Evolutionary conservation across 1,140 invertebrate genomes (phyloP).

Genomic region (Stratiolaelaps scimitus): DNA sequence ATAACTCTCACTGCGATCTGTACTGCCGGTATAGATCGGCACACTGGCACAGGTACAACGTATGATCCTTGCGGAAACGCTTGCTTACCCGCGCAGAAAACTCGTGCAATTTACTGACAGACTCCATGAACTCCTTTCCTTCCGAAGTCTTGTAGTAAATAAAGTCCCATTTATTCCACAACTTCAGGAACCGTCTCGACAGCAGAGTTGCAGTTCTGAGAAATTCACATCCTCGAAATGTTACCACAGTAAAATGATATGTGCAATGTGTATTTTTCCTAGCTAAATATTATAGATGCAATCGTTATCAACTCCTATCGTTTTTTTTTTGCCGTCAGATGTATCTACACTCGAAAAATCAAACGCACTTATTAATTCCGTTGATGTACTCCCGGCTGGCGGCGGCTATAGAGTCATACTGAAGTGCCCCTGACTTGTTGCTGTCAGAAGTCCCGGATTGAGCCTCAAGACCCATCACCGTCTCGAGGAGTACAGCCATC

Average conservation of each 20-base stretch:
- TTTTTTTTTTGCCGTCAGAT: no score
- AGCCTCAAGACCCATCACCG: neutral
- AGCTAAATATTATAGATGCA: no score
- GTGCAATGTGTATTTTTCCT: no score
- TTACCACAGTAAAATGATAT: no score
- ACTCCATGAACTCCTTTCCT: neutral
- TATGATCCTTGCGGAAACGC: no score
- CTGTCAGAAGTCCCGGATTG: no score
- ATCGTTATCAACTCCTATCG: no score
- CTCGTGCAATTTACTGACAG: neutral
- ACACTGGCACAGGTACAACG: no score
- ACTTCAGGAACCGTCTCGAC: neutral
- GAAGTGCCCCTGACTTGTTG: no score
- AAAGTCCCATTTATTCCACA: neutral
- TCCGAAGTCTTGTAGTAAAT: neutral
- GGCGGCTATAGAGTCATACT: neutral
- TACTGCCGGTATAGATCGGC: no score
- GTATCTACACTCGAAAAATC: no score
- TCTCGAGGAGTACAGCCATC: slow-evolving; percentile 19
- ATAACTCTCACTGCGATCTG: no score
- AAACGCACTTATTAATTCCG: neutral
- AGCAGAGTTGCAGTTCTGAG: neutral
- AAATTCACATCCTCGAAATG: neutral
- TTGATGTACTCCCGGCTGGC: slow-evolving; percentile 1
- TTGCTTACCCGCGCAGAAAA: slow-evolving; percentile 4